Base-by-base conservation (phyloP, 1,140 invertebrate species). In the Propsilocerus akamusi region DNA sequence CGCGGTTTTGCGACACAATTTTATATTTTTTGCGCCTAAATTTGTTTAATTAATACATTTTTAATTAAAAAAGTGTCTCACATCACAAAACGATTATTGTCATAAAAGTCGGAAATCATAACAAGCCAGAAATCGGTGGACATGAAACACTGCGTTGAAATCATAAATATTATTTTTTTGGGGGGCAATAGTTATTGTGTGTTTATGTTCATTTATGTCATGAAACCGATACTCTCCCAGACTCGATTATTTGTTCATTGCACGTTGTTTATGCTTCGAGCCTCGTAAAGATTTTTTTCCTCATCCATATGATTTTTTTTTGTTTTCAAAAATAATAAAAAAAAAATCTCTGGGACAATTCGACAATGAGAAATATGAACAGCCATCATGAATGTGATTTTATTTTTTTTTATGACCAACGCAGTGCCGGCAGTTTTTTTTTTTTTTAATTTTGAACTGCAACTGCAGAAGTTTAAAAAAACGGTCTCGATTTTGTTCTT, bases 321-420 rank as follows among this genome's bases (percentile, higher is more conserved):
- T 30, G 28, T 30, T 8, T 11, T 30, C 10, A 30, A 30, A n/a
- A n/a, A 30, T n/a, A 30, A n/a, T 8, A 41, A 17, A 20, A 37
- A 34, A 37, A 37, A 41, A 41, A 20, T 41, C 34, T 20, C 34
- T 14, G 34, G 34, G 34, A 41, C 34, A 41, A 41, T 41, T 17
- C 17, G 22, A 41, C 34, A 41, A 41, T 41, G 34, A 30, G 28
- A 41, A 41, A 41, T 41, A 41, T 20, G 34, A 41, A 41, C 8
- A 41, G 22, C 34, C 34, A 20, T 41, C 34, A 41, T 41, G 34
- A 41, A 41, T 41, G 34, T 41, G 34, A 41, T n/a, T 41, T 41
- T 41, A 30, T 17, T 37, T 14, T n/a, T n/a, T 37, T 37, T 37
- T 41, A 41, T 41, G 34, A 41, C 34, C 34, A 41, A 41, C 34